Evolutionary conservation across 1,140 invertebrate species (phyloP).

Genomic region (Phocides pigmalion): DNA sequence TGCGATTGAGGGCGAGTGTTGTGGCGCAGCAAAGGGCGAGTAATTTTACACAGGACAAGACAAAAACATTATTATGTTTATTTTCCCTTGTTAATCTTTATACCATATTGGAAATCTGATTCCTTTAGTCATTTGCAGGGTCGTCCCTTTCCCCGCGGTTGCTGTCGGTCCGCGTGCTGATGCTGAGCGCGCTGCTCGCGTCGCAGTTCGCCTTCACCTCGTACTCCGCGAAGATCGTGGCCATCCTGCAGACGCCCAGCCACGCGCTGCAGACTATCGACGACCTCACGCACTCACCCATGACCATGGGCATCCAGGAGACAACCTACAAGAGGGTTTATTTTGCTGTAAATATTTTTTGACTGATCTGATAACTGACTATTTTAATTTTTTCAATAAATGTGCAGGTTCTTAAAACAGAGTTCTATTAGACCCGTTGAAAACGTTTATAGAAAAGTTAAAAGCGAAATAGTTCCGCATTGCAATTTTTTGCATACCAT

Average conservation of each 20-base stretch:
- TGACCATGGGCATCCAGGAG: conserved; percentile 84
- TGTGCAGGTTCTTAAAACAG: too few species aligned
- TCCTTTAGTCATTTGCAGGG: conserved; percentile 45
- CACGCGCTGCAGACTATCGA: conserved; percentile 80
- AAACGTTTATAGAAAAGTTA: too few species aligned
- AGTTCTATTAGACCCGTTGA: too few species aligned
- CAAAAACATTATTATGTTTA: too few species aligned
- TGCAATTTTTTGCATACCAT: too few species aligned
- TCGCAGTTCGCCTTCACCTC: conserved; percentile 85
- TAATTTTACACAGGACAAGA: too few species aligned
- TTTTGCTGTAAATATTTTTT: conserved; percentile 71
- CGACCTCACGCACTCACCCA: conserved; percentile 82
- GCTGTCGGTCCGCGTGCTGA: conserved; percentile 79
- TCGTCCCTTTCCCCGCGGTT: conserved; percentile 76
- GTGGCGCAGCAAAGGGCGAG: too few species aligned
- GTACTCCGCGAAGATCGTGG: conserved; percentile 86
- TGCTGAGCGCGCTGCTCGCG: conserved; percentile 82
- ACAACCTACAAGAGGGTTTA: conserved; percentile 85
- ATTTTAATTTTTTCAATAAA: too few species aligned
- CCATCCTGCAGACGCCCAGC: conserved; percentile 85
- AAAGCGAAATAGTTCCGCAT: too few species aligned
- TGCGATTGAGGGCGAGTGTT: too few species aligned
- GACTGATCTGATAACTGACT: neutral
- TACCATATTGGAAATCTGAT: too few species aligned
- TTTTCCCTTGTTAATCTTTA: too few species aligned